Percentiles rank a stretch among this genome's conserved stretches.
Evolutionary conservation across 2,888 invertebrate species (phyloP).

Genomic region (Petrophora chlorosata): DNA sequence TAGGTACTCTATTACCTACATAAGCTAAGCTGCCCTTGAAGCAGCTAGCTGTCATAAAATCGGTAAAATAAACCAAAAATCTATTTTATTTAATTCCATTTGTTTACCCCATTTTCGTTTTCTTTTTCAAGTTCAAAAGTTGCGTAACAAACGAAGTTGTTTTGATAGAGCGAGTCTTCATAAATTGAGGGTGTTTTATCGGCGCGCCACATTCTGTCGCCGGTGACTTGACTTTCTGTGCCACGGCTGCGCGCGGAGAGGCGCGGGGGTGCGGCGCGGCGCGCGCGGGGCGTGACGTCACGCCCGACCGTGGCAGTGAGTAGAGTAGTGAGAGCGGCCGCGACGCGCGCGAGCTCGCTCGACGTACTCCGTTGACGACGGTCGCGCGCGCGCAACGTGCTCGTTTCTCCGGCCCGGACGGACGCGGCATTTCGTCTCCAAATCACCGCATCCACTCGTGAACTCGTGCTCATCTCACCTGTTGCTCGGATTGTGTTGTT

Average conservation of each 20-base stretch:
- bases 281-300: constrained; percentile 73
- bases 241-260: constrained; percentile 68
- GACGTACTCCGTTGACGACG: constrained; percentile 77
- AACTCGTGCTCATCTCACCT: constrained; percentile 63
- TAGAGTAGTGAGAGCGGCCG: constrained; percentile 75
- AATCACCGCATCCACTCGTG: constrained; percentile 54
- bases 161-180: constrained; percentile 73
- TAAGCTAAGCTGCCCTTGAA: too few relatives aligned
- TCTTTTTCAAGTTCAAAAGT: constrained; percentile 67
- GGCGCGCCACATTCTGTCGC: constrained; percentile 76
- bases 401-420: constrained; percentile 55
- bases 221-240: constrained; percentile 78
- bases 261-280: constrained; percentile 44
- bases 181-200: constrained; percentile 79
- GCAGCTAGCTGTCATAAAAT: too few relatives aligned
- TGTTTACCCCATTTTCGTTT: constrained; percentile 16
- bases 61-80: not conserved
- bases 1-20: too few relatives aligned
- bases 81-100: not conserved
- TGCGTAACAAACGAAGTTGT: constrained; percentile 70
- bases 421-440: constrained; percentile 62
- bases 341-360: constrained; percentile 74
- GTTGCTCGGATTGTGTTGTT: constrained; percentile 70
- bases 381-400: constrained; percentile 79
- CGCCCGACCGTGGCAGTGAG: constrained; percentile 82